phyloP scores from a whole-genome alignment of 2,888 invertebrate species.

The Scaptomyza cyrtandrae region DNA sequence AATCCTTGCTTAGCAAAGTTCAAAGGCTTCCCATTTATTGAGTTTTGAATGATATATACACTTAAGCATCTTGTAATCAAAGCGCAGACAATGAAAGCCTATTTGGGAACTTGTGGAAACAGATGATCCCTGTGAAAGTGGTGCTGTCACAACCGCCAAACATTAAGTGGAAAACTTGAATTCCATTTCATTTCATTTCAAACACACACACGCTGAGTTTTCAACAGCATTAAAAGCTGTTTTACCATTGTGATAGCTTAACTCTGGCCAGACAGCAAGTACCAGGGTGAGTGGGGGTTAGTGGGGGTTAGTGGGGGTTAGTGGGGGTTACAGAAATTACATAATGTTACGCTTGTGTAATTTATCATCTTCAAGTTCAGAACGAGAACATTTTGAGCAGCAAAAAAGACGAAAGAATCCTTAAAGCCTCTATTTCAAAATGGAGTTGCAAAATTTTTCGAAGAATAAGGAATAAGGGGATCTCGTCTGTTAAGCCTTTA shows the following conservation, averaged over 20 bases:
- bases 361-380: slow-evolving; percentile 71
- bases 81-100: background rate
- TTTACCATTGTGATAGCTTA: slow-evolving; percentile 3
- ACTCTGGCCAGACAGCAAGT: background rate
- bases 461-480: background rate
- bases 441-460: background rate
- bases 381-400: slow-evolving; percentile 23
- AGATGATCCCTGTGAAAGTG: slow-evolving; percentile 46
- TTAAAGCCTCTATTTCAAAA: background rate
- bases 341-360: slow-evolving; percentile 64
- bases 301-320: background rate
- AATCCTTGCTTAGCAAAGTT: too few relatives aligned
- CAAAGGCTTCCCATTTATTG: too few relatives aligned
- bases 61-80: too few relatives aligned
- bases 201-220: slow-evolving; percentile 5
- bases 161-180: slow-evolving; percentile 62
- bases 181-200: slow-evolving; percentile 12
- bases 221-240: background rate
- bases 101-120: slow-evolving; percentile 18
- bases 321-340: slow-evolving; percentile 18
- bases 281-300: background rate
- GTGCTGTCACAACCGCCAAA: slow-evolving; percentile 45
- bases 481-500: slow-evolving; percentile 57
- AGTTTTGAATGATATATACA: too few relatives aligned
- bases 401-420: background rate